Base-by-base conservation (phyloP, 2,113 vertebrate species). In the Corythornis madagascariensis region DNA sequence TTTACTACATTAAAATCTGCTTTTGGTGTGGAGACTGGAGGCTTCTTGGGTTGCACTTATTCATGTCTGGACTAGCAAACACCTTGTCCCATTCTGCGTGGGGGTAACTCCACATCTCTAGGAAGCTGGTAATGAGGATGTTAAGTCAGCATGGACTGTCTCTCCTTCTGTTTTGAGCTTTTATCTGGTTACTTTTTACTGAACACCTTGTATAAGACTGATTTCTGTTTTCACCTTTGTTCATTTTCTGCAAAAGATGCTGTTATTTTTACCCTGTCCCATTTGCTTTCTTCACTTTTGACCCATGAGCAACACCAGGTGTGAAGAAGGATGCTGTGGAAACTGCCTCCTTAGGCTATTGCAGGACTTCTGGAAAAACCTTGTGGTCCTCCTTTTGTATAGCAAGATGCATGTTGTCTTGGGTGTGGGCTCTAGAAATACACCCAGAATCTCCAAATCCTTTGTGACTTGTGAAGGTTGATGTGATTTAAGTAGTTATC, bases 341-440 rank as follows among this genome's bases (percentile, higher is more conserved):
- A 83, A 24, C 26, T 25, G 4, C 7, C 22, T 64, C 11, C n/a
- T 63, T 16, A 4, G 14, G 33, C 10, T 11, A 56, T 26, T 48
- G 24, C 33, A 73, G 42, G 61, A n/a, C 18, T 65, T 35, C 35
- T 33, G 40, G 16, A n/a, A n/a, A 31, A 83, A 47, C 25, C 16
- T 67, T 13, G 1, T 4, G 2, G 61, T 83, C 19, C 4, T 83
- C 16, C 19, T 78, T 26, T 42, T 64, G 14, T 33, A 2, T 14
- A 28, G 48, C 14, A 26, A 11, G 64, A 16, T 28, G 4, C 6
- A 0, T 55, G 5, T 7, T 70, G 4, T 55, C 9, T 42, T 0
- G 0, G 8, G 5, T 26, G 21, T 26, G 3, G 2, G 31, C 65
- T 88, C 25, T 48, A 60, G 52, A 93, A 81, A 59, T 53, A 20